Evolutionary conservation across 2,113 vertebrate genomes (phyloP), one percentile per base, ranked within the genome.

Genomic region (Drymodes brunneopygia): DNA sequence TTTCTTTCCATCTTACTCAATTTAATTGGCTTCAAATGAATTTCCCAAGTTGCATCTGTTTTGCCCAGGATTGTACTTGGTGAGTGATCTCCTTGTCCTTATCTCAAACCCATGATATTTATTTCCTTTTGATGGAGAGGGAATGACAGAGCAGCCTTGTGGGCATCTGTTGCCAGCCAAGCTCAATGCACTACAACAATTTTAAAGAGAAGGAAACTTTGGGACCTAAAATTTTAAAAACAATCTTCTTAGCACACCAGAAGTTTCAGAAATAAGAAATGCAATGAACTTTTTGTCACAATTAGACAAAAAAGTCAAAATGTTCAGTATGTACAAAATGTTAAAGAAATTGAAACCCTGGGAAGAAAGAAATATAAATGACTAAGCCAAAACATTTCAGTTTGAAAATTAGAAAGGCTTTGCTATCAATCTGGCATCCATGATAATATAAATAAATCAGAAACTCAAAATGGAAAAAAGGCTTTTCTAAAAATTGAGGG

Each of bases 231-330:
- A 66, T 57, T 86, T 80, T 62, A 11, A 51, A 48, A 69, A 2
- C 3, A 50, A 51, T 29, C 36, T 50, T 62, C 28, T 53, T 79
- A 58, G 2, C 16, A 92, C 12, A 64, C 2, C 15, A 47, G 21
- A 67, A 69, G 10, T 80, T 85, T 56, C 18, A 6, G 24, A 50
- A 79, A 54, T 51, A 51, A 75, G 31, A 60, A 69, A 1, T 38
- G 9, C 5, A 57, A 25, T 2, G 1, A 51, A 42, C 6, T 78
- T 87, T 81, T 50, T 65, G 23, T 50, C 25, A 62, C 0, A 0
- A 54, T 62, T 45, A 74, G 44, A 54, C 13, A 81, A 56, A 87
- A 87, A 62, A 24, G 15, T 65, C 3, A 61, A 77, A 95, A 48
- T 36, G 7, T n/a, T 77, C 31, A 25, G 4, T 61, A 53, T 12